Base-by-base conservation (phyloP, 2,888 invertebrate genomes). In the Eupithecia centaureata region DNA sequence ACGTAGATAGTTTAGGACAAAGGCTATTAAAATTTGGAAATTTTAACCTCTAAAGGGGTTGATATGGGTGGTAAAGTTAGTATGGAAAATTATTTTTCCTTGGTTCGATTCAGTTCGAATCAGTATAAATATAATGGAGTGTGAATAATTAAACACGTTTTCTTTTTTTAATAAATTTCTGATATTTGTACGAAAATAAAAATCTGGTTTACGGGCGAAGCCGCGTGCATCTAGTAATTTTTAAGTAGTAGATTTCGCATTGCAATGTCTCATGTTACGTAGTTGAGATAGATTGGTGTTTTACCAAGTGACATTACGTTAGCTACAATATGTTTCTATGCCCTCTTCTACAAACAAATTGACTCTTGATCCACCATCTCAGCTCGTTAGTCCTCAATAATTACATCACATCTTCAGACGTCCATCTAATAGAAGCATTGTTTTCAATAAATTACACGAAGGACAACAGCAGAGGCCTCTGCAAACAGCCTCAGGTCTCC, bases 371-470 rank as follows among this genome's bases (percentile, higher is more conserved):
- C 30, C 18, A 25, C 25, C n/a, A 25, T 52, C 22, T 10, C 15
- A 58, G 35, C 52, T 62, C 62, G 59, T 68, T 62, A 47, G 62
- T 47, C 75, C 65, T 61, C 63, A 65, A 62, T 68, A 67, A 65
- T 70, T 18, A 67, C 71, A 71, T 57, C 65, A 68, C 68, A 70
- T 42, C 59, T 64, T 68, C 66, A 73, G 70, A 64, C 64, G 78
- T 73, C 73, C 77, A 70, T 72, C 73, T 70, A 57, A 61, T 74
- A 79, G 78, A 75, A 74, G 79, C 86, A 88, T 91, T 93, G 93
- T 93, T 93, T 92, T 92, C 91, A 90, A 92, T 92, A 90, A 92
- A 92, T 93, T 93, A 92, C 85, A 79, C 84, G 80, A 71, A 88
- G 89, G 88, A 89, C 90, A 88, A 87, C 85, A 86, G 87, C 80